A percentile compares a stretch with the other conserved stretches of the same genome.
phyloP scores from a whole-genome alignment of 2,113 vertebrate genomes.

The Casuarius casuarius region DNA sequence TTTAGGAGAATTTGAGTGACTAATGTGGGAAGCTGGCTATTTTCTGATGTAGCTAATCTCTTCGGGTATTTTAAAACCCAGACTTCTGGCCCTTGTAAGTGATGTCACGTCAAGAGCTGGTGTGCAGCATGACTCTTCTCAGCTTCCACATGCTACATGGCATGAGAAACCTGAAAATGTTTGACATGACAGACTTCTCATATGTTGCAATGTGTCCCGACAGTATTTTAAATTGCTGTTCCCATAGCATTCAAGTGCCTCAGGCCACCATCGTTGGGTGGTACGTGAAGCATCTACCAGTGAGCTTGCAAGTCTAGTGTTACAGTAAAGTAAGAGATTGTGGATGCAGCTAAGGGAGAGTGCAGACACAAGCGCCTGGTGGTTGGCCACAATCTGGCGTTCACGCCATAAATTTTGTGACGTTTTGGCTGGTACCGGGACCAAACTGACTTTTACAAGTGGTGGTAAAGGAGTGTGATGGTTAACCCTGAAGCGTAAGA shows the following conservation, averaged over 20 bases:
- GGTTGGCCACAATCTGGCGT: too few species aligned
- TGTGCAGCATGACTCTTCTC: background rate
- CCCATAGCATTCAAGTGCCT: fast-evolving
- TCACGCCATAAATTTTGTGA: background rate
- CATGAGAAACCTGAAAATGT: background rate
- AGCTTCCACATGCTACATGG: background rate
- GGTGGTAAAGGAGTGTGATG: background rate
- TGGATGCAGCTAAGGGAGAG: background rate
- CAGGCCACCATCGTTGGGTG: fast-evolving
- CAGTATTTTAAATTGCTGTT: background rate
- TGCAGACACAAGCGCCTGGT: background rate
- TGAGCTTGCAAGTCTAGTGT: background rate
- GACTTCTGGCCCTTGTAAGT: background rate
- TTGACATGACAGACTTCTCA: background rate
- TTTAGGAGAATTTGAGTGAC: background rate
- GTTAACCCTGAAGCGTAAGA: background rate
- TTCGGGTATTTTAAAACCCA: background rate
- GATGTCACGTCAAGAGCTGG: background rate
- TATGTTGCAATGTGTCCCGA: fast-evolving
- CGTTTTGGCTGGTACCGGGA: background rate
- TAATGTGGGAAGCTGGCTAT: fast-evolving
- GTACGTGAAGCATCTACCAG: background rate
- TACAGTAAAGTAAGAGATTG: too few species aligned
- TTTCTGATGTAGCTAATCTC: background rate
- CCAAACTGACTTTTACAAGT: background rate